phyloP scores from a whole-genome alignment of 1,140 invertebrate species.

The Anastrepha ludens region DNA sequence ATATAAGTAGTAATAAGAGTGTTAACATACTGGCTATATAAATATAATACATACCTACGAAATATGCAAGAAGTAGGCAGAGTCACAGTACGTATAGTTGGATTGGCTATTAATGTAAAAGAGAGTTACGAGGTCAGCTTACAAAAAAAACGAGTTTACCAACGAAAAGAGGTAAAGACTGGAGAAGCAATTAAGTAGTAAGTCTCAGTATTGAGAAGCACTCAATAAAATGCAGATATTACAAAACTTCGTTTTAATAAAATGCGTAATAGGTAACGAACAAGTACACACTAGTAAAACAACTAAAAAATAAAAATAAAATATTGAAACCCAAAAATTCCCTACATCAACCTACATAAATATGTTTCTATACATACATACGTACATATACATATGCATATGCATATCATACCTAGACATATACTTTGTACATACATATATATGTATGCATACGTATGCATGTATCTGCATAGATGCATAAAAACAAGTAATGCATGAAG shows the following conservation, averaged over 20 bases:
- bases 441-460: neutral
- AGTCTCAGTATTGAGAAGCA: constrained; percentile 2
- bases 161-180: neutral
- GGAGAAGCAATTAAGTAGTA: constrained; percentile 25
- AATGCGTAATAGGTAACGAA: neutral
- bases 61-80: neutral
- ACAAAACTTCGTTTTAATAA: constrained; percentile 14
- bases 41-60: neutral
- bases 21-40: neutral
- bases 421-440: neutral
- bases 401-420: neutral
- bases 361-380: neutral
- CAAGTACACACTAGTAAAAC: neutral
- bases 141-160: constrained; percentile 31
- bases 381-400: neutral
- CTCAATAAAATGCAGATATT: constrained; percentile 27
- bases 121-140: constrained; percentile 48
- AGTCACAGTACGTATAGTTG: neutral
- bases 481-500: neutral
- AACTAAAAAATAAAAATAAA: neutral
- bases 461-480: neutral
- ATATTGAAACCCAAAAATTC: neutral
- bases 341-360: neutral
- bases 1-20: too few relatives aligned
- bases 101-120: neutral